Evolutionary conservation across 2,797 vertebrate genomes (phyloP).

Genomic region (Pagetopsis macropterus): DNA sequence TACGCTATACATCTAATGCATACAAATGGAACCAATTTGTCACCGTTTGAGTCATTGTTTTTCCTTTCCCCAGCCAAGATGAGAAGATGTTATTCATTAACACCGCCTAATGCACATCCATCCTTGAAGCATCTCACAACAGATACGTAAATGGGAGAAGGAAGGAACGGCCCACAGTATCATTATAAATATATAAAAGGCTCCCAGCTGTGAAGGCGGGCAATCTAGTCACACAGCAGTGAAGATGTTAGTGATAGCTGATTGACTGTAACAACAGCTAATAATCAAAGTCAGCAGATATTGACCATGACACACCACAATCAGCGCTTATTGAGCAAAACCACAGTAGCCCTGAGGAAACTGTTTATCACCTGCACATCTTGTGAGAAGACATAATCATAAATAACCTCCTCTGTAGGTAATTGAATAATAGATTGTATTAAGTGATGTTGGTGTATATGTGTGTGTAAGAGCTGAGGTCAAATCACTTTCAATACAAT

Average conservation of each 20-base stretch:
- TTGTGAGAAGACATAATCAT: slow-evolving; percentile 46
- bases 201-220: slow-evolving; percentile 64
- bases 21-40: slow-evolving; percentile 74
- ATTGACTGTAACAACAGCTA: slow-evolving; percentile 77
- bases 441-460: slow-evolving; percentile 30
- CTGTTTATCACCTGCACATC: slow-evolving; percentile 61
- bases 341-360: slow-evolving; percentile 58
- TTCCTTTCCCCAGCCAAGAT: slow-evolving; percentile 51
- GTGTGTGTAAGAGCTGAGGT: slow-evolving; percentile 32
- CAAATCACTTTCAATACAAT: slow-evolving; percentile 36
- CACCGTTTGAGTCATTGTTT: slow-evolving; percentile 69
- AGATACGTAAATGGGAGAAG: slow-evolving; percentile 61
- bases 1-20: slow-evolving; percentile 69
- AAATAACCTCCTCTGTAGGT: slow-evolving; percentile 36
- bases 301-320: slow-evolving; percentile 78
- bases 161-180: slow-evolving; percentile 51
- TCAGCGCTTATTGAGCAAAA: slow-evolving; percentile 74
- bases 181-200: slow-evolving; percentile 74
- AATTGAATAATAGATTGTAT: slow-evolving; percentile 37
- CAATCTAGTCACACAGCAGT: slow-evolving; percentile 54
- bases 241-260: slow-evolving; percentile 70
- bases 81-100: slow-evolving; percentile 72
- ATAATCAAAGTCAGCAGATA: slow-evolving; percentile 80
- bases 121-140: slow-evolving; percentile 66
- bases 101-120: slow-evolving; percentile 69